Evolutionary conservation across 2,113 vertebrate genomes (phyloP), one percentile per base, ranked within the genome.

Genomic region (Austrofundulus limnaeus): DNA sequence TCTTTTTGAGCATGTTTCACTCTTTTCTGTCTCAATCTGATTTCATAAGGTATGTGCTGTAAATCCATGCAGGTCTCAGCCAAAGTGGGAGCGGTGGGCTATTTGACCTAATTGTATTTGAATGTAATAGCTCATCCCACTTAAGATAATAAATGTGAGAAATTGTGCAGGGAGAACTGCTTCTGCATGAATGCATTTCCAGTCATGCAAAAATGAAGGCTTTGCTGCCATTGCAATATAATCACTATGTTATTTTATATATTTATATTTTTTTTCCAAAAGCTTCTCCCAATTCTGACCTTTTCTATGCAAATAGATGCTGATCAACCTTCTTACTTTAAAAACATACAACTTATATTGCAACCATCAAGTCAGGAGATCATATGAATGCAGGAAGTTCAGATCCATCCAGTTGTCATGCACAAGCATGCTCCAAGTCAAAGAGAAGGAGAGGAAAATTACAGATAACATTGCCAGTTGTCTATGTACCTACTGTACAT

Each of bases 191-290:
- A 77, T 84, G 86, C 82, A 77, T 79, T 72, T 65, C 78, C 74
- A 84, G 62, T 84, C 81, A 89, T 89, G 87, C 85, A 88, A 71
- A 75, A 85, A 84, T 85, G 80, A 70, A 87, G 82, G 82, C 78
- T 85, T 86, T 87, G 85, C 80, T 89, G 80, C 86, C 78, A 87
- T 88, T 88, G 89, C 86, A 89, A 87, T 87, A 90, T 88, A 87
- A 87, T 84, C 52, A 81, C 86, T 75, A 77, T 80, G 80, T 87
- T 68, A 55, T 10, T 37, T 31, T 14, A 21, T 13, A 53, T 73
- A 28, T 28, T 28, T 4, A 4, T 28, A 28, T 28, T 28, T 7
- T 34, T 34, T 34, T 34, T 10, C 31, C 31, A 46, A 70, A 67
- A 69, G 78, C 56, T 62, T 85, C 82, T 83, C 82, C 84, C 78